Conservation (phyloP, 2,113 vertebrate genomes). For the Ciconia boyciana region DNA sequence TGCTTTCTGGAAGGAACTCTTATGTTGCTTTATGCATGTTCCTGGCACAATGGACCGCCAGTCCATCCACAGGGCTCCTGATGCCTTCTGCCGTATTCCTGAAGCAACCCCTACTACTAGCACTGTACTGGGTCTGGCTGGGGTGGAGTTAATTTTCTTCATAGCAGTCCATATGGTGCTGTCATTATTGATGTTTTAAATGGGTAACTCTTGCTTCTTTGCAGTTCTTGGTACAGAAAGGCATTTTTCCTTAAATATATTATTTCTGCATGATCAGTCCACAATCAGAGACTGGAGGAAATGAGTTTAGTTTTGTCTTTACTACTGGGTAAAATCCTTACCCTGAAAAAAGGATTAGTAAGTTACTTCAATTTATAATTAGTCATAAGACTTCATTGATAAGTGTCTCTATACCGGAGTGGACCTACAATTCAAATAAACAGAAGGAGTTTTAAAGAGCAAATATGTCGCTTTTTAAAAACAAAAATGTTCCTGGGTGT, state of each 20-base stretch:
- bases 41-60: background rate
- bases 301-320: background rate
- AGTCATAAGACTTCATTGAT: background rate
- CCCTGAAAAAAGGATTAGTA: background rate
- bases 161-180: background rate
- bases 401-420: background rate
- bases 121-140: background rate
- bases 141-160: background rate
- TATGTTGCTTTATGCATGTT: background rate
- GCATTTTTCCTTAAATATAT: background rate
- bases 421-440: background rate
- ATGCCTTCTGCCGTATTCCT: background rate
- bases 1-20: background rate
- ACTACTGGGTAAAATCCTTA: background rate
- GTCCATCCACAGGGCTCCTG: background rate
- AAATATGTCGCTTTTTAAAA: background rate
- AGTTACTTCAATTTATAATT: background rate
- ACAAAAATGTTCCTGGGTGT: fast-evolving
- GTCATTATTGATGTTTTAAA: background rate
- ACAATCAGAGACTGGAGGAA: background rate
- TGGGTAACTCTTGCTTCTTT: background rate
- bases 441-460: background rate
- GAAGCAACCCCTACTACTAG: background rate
- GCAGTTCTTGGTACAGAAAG: background rate
- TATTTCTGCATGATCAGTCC: background rate